Percentiles rank a stretch among this genome's conserved stretches.
Conservation (phyloP, 1,140 invertebrate genomes). For the Pseudomyrmex pallidus region DNA sequence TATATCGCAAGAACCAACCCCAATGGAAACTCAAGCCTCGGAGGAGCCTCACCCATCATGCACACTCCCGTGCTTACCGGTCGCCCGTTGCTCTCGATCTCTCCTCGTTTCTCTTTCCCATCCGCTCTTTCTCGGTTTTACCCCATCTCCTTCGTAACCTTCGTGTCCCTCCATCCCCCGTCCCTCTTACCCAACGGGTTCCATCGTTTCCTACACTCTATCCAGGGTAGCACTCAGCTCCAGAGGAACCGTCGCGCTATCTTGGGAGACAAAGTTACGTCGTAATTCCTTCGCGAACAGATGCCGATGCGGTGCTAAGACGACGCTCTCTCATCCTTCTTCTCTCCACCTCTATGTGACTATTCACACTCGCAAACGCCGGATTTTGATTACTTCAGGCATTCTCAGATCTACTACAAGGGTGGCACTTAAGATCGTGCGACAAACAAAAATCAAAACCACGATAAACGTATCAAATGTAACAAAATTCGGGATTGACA, state of each 20-base stretch:
- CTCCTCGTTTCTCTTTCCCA: conserved; percentile 15
- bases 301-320: conserved; percentile 83
- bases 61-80: conserved; percentile 80
- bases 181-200: conserved; percentile 51
- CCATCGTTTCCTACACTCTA: conserved; percentile 61
- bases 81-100: conserved; percentile 61
- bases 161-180: conserved; percentile 19
- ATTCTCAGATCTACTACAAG: neutral
- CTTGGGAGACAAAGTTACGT: conserved; percentile 84
- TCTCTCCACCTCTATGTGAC: conserved; percentile 14
- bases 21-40: conserved; percentile 83
- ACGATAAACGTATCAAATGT: too few relatives aligned
- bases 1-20: conserved; percentile 84
- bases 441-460: conserved; percentile 3
- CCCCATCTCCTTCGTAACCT: conserved; percentile 62
- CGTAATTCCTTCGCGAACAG: conserved; percentile 85
- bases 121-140: conserved; percentile 52
- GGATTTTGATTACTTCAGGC: conserved; percentile 60
- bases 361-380: conserved; percentile 47
- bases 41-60: conserved; percentile 83
- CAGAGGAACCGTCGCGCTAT: conserved; percentile 81
- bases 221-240: conserved; percentile 73
- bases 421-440: neutral
- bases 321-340: conserved; percentile 58
- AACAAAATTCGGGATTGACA: too few relatives aligned